A percentile compares a stretch with the other conserved stretches of the same genome.
These are phyloP conservation scores for Steinernema scapterisci DNA, from an alignment of 2,888 invertebrate species.

Conservation along the genomic window DNA sequence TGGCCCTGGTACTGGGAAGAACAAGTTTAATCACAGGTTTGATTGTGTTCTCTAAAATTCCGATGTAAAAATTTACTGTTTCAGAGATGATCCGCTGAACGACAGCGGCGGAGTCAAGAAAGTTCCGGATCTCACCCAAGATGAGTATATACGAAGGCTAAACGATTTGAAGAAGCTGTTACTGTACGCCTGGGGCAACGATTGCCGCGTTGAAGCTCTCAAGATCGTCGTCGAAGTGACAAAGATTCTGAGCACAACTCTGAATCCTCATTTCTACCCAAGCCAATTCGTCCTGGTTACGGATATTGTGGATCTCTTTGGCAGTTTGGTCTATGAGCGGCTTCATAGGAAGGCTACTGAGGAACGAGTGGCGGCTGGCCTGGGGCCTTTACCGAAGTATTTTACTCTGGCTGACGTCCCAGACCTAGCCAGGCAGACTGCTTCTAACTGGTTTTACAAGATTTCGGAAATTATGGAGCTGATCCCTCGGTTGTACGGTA, in stretches of 20 bases:
- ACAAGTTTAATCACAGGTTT: constrained; percentile 5
- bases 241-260: constrained; percentile 85
- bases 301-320: constrained; percentile 91
- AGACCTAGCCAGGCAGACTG: constrained; percentile 73
- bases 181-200: constrained; percentile 87
- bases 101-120: constrained; percentile 84
- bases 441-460: constrained; percentile 98
- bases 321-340: constrained; percentile 82
- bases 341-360: constrained; percentile 75
- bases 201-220: constrained; percentile 68
- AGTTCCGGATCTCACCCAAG: constrained; percentile 84
- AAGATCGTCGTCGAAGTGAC: constrained; percentile 92
- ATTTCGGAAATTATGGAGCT: constrained; percentile 94
- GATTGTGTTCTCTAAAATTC: not conserved
- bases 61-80: constrained; percentile 10
- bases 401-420: constrained; percentile 44
- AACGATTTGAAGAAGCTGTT: constrained; percentile 89
- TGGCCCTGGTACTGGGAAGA: not conserved
- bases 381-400: constrained; percentile 39
- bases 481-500: constrained; percentile 81
- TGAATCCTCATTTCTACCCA: constrained; percentile 91
- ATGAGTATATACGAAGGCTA: constrained; percentile 86
- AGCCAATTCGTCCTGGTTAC: constrained; percentile 96
- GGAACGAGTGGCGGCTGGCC: constrained; percentile 41
- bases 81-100: constrained; percentile 85